Base-by-base conservation (phyloP, 2,888 invertebrate genomes). In the Drosophila prostipennis region DNA sequence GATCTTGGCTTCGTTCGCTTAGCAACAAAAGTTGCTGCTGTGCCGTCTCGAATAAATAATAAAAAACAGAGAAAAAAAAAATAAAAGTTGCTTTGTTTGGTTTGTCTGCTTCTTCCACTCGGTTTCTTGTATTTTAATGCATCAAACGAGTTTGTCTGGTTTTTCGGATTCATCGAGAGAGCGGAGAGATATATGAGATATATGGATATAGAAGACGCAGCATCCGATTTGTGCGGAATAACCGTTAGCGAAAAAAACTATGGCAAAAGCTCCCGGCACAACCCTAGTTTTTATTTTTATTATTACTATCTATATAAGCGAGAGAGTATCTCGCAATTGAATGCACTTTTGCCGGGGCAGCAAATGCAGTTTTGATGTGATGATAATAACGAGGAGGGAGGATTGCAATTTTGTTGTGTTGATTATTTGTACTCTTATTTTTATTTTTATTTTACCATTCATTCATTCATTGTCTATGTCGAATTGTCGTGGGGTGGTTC, bases 61-160 rank as follows among this genome's bases (percentile, higher is more conserved):
- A 61, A 48, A 29, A 19, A 19, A 19, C 19, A 19, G 19, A 19
- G 19, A 19, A 56, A 61, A 61, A 75, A 53, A 37, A 65, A 53
- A 68, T 63, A 61, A 64, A 65, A 76, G 58, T 49, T 45, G 55
- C 68, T 67, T 65, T 65, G 65, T 65, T 65, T 67, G 69, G 68
- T 56, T 48, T 67, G 48, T 68, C 51, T 64, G 54, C 56, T 68
- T 49, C 69, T 67, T 42, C 48, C n/a, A 60, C 61, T 34, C 40
- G 63, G 61, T 63, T 63, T 63, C 61, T 63, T 76, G 64, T 51
- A 63, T 73, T 40, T 46, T 71, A 65, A 56, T 72, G 56, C 64
- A 45, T 45, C 52, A 81, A 87, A 81, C 81, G 45, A 60, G 81
- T 81, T 81, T 80, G 72, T 77, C 87, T 60, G 74, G 85, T 87